Percentiles rank a stretch among this genome's conserved stretches.
phyloP scores from a whole-genome alignment of 2,888 invertebrate genomes.

The Choreutis nemorana region DNA sequence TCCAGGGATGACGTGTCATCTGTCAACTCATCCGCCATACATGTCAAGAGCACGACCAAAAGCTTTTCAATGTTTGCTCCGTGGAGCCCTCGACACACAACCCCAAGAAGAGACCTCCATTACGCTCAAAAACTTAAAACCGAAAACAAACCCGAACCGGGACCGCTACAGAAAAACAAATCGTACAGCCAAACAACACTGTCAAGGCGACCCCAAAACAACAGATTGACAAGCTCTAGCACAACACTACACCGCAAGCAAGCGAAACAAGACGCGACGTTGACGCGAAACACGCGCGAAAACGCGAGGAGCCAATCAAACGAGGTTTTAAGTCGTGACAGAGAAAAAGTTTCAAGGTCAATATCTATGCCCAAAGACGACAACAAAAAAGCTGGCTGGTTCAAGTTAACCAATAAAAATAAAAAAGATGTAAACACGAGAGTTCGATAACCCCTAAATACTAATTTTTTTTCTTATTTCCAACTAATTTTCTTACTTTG shows the following conservation, averaged over 20 bases:
- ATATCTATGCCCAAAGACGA: constrained; percentile 78
- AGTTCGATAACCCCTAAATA: constrained; percentile 46
- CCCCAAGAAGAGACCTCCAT: constrained; percentile 79
- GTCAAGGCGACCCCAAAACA: constrained; percentile 35
- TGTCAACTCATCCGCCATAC: constrained; percentile 68
- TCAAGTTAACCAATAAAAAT: constrained; percentile 66
- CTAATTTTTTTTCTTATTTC: constrained; percentile 1
- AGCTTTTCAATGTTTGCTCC: constrained; percentile 87
- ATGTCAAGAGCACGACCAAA: constrained; percentile 76
- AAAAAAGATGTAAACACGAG: constrained; percentile 47
- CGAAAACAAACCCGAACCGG: constrained; percentile 30
- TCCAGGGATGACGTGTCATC: constrained; percentile 81
- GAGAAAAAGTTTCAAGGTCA: constrained; percentile 67
- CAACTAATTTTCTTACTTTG: too few species aligned
- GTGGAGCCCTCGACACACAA: constrained; percentile 80
- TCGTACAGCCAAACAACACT: constrained; percentile 54
- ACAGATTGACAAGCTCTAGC: constrained; percentile 42
- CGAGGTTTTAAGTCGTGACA: constrained; percentile 66
- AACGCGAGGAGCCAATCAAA: constrained; percentile 68
- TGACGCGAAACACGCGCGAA: constrained; percentile 50
- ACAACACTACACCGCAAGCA: constrained; percentile 50
- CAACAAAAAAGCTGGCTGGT: constrained; percentile 78
- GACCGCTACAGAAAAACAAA: constrained; percentile 52
- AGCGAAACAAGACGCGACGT: constrained; percentile 35
- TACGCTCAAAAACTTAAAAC: constrained; percentile 72